Conservation (phyloP, 2,113 vertebrate species). For the Aegithalos caudatus region DNA sequence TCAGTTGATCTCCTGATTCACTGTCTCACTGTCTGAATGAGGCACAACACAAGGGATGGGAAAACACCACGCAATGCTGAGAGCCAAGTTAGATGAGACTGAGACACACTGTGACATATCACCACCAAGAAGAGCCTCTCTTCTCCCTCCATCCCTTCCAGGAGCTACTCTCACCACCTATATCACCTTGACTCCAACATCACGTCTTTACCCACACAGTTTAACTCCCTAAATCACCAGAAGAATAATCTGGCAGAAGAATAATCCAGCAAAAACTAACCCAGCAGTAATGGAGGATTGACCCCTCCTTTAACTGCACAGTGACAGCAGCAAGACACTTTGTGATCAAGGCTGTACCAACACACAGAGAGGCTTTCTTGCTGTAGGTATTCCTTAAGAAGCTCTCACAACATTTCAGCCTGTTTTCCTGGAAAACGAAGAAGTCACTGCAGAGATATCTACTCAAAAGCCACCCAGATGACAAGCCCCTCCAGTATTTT, state of each 20-base stretch:
- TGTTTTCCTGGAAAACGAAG: background rate
- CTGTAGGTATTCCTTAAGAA: background rate
- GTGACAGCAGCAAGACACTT: background rate
- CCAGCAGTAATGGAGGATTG: background rate
- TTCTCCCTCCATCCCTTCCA: background rate
- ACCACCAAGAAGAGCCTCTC: background rate
- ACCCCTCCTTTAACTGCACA: background rate
- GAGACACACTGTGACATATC: background rate
- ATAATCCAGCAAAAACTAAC: background rate
- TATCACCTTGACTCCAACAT: background rate
- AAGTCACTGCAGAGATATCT: background rate
- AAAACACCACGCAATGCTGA: background rate
- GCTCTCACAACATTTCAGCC: background rate
- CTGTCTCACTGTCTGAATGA: background rate
- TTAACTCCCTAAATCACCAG: background rate
- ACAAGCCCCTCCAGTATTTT: background rate
- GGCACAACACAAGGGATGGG: background rate
- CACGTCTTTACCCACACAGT: background rate
- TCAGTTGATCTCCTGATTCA: background rate
- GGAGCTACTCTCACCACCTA: background rate
- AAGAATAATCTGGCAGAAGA: background rate
- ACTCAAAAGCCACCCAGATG: background rate
- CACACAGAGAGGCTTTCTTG: rapidly evolving
- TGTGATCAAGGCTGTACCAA: background rate
- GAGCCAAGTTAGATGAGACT: background rate